These are phyloP conservation scores for Lindbergichthys nudifrons DNA, from an alignment of 2,797 vertebrate genomes.

Conservation along the genomic window DNA sequence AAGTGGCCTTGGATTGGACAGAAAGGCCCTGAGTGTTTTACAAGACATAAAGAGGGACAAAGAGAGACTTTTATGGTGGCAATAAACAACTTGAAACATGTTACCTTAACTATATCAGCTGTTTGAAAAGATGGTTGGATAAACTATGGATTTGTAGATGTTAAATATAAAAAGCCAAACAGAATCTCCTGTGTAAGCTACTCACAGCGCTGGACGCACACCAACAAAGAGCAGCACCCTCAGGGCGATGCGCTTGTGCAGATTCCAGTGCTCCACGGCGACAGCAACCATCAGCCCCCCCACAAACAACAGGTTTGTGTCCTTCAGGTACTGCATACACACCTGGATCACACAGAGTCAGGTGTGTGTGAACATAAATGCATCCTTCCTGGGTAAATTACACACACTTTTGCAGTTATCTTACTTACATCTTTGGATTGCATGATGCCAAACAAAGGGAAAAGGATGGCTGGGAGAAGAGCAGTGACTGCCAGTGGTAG, in stretches of 20 bases:
- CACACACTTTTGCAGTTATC: background rate
- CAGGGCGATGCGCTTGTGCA: slow-evolving; percentile 96
- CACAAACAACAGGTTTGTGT: slow-evolving; percentile 94
- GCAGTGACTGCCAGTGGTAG: slow-evolving; percentile 93
- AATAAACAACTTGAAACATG: slow-evolving; percentile 7
- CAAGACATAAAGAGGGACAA: slow-evolving; percentile 49
- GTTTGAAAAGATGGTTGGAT: slow-evolving; percentile 33
- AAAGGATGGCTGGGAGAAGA: slow-evolving; percentile 91
- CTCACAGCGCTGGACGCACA: slow-evolving; percentile 93
- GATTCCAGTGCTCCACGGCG: slow-evolving; percentile 95
- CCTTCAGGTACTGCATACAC: slow-evolving; percentile 95
- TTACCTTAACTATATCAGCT: slow-evolving; percentile 13
- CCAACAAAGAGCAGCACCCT: slow-evolving; percentile 91
- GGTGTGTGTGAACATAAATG: background rate
- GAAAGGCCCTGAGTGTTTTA: slow-evolving; percentile 34
- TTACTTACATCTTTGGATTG: slow-evolving; percentile 88
- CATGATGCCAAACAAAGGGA: slow-evolving; percentile 93
- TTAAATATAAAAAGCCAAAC: background rate
- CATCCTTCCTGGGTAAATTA: background rate
- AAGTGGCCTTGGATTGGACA: slow-evolving; percentile 1
- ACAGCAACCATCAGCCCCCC: slow-evolving; percentile 94
- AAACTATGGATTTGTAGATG: background rate
- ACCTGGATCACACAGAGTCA: slow-evolving; percentile 83
- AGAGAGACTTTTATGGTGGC: slow-evolving; percentile 20
- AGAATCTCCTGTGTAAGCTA: slow-evolving; percentile 8